A percentile compares a stretch with the other conserved stretches of the same genome.
Evolutionary conservation across 2,113 vertebrate species (phyloP).

Genomic region (Morone saxatilis): DNA sequence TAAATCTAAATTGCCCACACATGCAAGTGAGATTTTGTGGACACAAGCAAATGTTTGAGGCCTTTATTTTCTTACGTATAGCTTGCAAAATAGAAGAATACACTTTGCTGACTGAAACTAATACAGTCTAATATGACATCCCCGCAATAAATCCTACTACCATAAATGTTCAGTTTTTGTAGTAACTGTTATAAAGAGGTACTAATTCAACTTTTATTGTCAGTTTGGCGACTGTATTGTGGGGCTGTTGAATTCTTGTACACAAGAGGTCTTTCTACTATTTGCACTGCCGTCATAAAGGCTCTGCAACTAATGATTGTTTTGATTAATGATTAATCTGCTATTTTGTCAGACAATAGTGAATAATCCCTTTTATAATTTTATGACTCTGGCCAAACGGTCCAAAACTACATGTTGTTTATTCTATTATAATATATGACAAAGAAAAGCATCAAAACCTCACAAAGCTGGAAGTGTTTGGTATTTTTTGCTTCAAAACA

Average conservation of each 20-base stretch:
- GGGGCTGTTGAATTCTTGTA: background rate
- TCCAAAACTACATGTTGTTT: background rate
- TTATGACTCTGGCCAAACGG: background rate
- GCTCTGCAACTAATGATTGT: background rate
- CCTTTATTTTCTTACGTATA: conserved; percentile 12
- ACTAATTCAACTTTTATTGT: background rate
- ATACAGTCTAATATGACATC: background rate
- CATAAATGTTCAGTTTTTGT: background rate
- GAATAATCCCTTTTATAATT: background rate
- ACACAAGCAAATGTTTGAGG: background rate
- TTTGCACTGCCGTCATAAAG: background rate
- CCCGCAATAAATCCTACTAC: background rate
- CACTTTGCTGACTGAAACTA: background rate
- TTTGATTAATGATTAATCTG: background rate
- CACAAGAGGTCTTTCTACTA: background rate
- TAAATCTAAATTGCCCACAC: conserved; percentile 49
- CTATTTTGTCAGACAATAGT: background rate
- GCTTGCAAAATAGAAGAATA: background rate
- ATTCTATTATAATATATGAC: background rate
- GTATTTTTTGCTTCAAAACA: too few species aligned
- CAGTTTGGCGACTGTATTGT: background rate
- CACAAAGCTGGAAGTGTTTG: background rate
- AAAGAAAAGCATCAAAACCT: background rate
- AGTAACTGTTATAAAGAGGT: background rate
- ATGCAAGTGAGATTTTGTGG: conserved; percentile 31